Evolutionary conservation across 2,888 invertebrate genomes (phyloP), one percentile per base, ranked within the genome.

Genomic region (Cephalotes varians): DNA sequence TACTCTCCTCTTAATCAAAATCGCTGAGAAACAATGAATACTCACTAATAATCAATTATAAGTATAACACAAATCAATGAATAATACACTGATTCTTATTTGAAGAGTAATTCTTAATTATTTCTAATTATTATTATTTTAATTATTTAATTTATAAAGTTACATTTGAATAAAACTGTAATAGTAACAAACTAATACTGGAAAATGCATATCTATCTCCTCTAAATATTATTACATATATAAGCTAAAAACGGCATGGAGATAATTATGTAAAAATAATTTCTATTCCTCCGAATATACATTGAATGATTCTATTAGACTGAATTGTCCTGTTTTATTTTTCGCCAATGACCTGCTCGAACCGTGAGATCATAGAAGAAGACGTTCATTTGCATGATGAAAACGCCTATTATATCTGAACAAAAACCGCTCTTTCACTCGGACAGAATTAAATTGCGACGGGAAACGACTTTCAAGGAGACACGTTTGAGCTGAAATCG

Each of bases 241-340:
- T 15, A 47, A 65, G 25, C 9, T 44, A 58, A 47, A 47, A 10
- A 9, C 9, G n/a, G 15, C 12, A 40, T 12, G 10, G 37, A 25
- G 12, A 47, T 47, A 49, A 40, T 12, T 40, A 37, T 65, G 25
- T n/a, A 47, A 76, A 76, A 65, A 65, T 51, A 65, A 65, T 65
- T 34, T 47, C 47, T 31, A 77, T 54, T 1, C 28, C 28, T 31
- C 4, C 47, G 58, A 76, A 81, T 67, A 40, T 65, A 71, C 54
- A 73, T 74, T 67, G 85, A 81, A 67, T 31, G 65, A 74, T 80
- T 64, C 34, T 37, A 25, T 65, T 56, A 56, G 31, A 25, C 40
- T 25, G 18, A 74, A 34, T n/a, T 15, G n/a, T 12, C 4, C 37
- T n/a, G 7, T 44, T 69, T 40, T 77, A 77, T n/a, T 40, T 60